These are phyloP conservation scores for Poecilia picta DNA, from an alignment of 2,797 vertebrate species.

Conservation along the genomic window DNA sequence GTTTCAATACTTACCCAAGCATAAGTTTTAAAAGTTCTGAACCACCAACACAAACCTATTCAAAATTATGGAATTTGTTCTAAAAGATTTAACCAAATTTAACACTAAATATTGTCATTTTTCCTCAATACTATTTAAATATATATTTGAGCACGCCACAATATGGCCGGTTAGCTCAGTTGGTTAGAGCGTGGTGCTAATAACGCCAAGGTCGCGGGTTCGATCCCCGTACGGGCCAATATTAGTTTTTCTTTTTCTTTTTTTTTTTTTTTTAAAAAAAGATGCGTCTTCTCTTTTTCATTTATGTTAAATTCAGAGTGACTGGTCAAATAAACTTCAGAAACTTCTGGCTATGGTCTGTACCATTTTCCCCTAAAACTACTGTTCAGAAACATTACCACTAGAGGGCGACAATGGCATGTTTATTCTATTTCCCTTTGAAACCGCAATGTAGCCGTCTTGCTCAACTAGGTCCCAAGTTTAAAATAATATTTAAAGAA, in stretches of 20 bases:
- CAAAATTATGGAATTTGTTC: too few relatives aligned
- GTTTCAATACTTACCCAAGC: too few relatives aligned
- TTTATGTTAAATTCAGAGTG: not conserved
- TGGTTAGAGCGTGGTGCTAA: conserved; percentile 83
- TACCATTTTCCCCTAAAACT: too few relatives aligned
- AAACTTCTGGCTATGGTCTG: not conserved
- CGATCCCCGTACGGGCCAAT: conserved; percentile 77
- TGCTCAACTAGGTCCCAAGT: not conserved
- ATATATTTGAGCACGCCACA: fast-evolving
- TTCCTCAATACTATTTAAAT: too few relatives aligned
- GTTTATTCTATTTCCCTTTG: not conserved
- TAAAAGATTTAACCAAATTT: too few relatives aligned
- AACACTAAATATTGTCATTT: too few relatives aligned
- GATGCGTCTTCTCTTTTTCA: not conserved
- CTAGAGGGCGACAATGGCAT: conserved; percentile 17
- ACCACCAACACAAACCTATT: too few relatives aligned
- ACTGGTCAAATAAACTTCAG: too few relatives aligned
- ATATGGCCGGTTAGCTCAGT: conserved; percentile 68
- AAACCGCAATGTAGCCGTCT: not conserved
- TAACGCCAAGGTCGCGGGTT: conserved; percentile 81
- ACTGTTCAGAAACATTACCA: not conserved
- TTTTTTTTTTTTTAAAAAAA: not conserved
- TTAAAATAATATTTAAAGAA: not conserved
- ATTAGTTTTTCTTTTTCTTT: fast-evolving
- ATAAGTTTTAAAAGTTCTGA: too few relatives aligned